These are phyloP conservation scores for Spilosoma lubricipeda DNA, from an alignment of 2,888 invertebrate genomes.

Conservation along the genomic window DNA sequence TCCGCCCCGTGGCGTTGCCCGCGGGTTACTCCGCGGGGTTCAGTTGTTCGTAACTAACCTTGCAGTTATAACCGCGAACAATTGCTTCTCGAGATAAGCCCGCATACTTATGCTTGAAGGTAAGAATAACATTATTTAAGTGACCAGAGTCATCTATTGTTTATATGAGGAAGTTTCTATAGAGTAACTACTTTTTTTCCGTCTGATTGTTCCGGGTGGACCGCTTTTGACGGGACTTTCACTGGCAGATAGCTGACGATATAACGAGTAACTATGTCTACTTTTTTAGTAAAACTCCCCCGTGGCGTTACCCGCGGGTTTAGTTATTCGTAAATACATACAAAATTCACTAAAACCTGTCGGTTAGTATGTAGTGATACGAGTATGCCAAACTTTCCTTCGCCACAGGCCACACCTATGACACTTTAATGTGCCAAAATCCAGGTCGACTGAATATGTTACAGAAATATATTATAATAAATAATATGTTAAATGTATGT, in stretches of 20 bases:
- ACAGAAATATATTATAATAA: background rate
- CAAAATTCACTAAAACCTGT: background rate
- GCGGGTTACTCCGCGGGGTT: too few species aligned
- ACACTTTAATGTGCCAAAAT: background rate
- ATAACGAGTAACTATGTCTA: too few species aligned
- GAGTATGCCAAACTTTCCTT: background rate
- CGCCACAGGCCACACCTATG: background rate
- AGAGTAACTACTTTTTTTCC: too few species aligned
- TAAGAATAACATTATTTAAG: background rate
- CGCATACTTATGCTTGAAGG: background rate
- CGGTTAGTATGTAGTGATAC: background rate
- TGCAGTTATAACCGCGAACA: constrained; percentile 26
- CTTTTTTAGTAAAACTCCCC: too few species aligned
- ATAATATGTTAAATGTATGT: background rate
- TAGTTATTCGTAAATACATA: too few species aligned
- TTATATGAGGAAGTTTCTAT: background rate
- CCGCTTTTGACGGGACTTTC: too few species aligned
- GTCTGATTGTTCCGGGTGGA: too few species aligned
- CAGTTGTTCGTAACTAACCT: background rate
- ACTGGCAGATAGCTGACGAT: too few species aligned
- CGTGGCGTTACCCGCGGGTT: too few species aligned
- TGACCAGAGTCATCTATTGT: background rate
- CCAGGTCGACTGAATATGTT: background rate
- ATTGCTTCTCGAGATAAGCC: constrained; percentile 11
- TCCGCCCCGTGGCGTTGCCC: too few species aligned